Evolutionary conservation across 1,140 invertebrate species (phyloP), one percentile per base, ranked within the genome.

Genomic region (Temnothorax nylanderi): DNA sequence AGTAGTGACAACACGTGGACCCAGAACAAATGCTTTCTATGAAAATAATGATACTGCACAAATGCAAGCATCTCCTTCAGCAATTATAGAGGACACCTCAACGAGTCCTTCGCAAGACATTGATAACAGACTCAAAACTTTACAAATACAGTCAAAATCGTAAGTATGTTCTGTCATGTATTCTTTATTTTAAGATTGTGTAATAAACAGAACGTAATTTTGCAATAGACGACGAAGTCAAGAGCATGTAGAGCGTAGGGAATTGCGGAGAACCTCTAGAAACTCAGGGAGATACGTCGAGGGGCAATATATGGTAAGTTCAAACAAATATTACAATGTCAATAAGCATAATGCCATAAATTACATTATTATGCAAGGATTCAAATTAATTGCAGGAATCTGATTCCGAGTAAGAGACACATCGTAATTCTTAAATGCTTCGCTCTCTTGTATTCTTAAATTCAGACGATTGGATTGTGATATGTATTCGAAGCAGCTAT

Each of bases 251-350:
- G 94, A 93, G 78, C 87, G 92, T 18, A 91, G 94, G 85, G 94
- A 95, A 87, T 90, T 95, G 18, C 88, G 94, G 8, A 93, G 94
- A 87, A 95, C 94, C 0, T 89, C 94, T 1, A 91, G 94, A 87
- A 95, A 95, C 89, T 95, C 94, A 21, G 94, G 94, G 34, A 91
- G 94, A 78, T 95, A 95, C 6, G 87, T 95, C n/a, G 91, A 94
- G 86, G 94, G 94, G 18, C 94, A 95, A 89, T 95, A 95, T 49
- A 94, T 94, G 94, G 94, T 95, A 87, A 92, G 21, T 49, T 76
- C 21, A 0, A 67, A 47, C 54, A 80, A 26, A 75, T 88, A 77
- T 56, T 72, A 21, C 21, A 56, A 74, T 74, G 62, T 21, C 0
- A 7, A 49, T 44, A 47, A 49, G 26, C 21, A 32, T 62, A 65